Percentiles rank a stretch among this genome's conserved stretches.
Evolutionary conservation across 1,140 invertebrate species (phyloP).

Genomic region (Orchesella cincta): DNA sequence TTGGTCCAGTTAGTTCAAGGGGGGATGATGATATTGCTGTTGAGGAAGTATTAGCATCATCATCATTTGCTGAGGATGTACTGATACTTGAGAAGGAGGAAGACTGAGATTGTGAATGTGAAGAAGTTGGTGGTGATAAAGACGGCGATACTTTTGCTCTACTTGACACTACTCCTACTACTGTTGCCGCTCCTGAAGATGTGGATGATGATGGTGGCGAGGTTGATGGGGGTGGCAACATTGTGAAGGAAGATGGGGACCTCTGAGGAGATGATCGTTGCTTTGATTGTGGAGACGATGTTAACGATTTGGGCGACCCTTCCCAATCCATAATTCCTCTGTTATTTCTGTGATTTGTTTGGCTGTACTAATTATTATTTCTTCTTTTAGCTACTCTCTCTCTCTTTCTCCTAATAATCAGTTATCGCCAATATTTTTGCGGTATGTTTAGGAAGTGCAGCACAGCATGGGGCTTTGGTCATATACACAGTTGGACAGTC

Average conservation of each 20-base stretch:
- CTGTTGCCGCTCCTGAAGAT: neutral
- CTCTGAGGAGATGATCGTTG: conserved; percentile 14
- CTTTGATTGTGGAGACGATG: conserved; percentile 14
- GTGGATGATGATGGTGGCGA: neutral
- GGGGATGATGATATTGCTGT: conserved; percentile 15
- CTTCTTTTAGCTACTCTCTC: too few species aligned
- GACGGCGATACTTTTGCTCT: conserved; percentile 22
- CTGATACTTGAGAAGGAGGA: too few species aligned
- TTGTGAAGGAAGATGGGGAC: conserved; percentile 2
- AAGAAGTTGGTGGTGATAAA: conserved; percentile 15
- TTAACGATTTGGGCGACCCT: neutral
- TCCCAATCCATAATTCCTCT: conserved; percentile 9
- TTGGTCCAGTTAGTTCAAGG: conserved; percentile 29
- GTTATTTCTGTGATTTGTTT: neutral
- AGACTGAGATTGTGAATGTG: conserved; percentile 15
- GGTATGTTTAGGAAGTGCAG: too few species aligned
- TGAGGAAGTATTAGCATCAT: conserved; percentile 24
- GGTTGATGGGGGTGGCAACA: conserved; percentile 14
- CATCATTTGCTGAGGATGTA: neutral
- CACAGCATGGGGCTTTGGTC: too few species aligned
- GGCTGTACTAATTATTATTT: neutral
- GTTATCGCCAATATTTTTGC: conserved; percentile 6
- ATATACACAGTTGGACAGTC: too few species aligned
- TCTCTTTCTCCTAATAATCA: too few species aligned
- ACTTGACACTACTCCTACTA: neutral